Base-by-base conservation (phyloP, 2,113 vertebrate species). In the Coryphaenoides rupestris region DNA sequence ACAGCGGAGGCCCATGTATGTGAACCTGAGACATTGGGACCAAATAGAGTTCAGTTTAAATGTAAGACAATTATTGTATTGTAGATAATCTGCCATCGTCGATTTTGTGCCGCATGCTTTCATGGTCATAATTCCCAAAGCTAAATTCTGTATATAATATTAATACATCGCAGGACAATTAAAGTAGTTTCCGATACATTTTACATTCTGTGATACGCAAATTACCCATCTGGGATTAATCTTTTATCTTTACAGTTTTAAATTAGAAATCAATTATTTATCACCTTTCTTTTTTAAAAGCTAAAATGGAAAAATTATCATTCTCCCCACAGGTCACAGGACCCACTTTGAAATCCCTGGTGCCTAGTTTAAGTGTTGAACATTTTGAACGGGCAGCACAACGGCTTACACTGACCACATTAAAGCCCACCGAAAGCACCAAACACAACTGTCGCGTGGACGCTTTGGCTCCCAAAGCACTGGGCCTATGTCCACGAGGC, bases 391-490 rank as follows among this genome's bases (percentile, higher is more conserved):
- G 74, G 77, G 81, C 76, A 78, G 40, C 63, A 65, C 56, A 80
- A 69, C 79, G 79, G 76, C 71, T 87, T 85, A 82, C 78, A 79
- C 63, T 66, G 56, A 74, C 45, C 69, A 77, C 77, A 75, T 69
- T 80, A 86, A 76, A 80, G 22, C 68, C 59, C 46, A 65, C 57
- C 68, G 46, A 82, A 73, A 79, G 75, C 9, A 7, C 33, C 65
- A 78, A 77, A 85, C 79, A 69, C 81, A 90, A 88, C 83, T 88
- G 80, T 70, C 71, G 69, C 68, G 71, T 58, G 72, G 66, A 69
- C 59, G 66, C 59, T 52, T 22, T n/a, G 24, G 60, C 68, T 76
- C 74, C 68, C 76, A 66, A 47, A 68, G 78, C 66, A 7, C 67
- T 13, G 19, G 58, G 47, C 47, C 69, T 65, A 46, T 74, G 80